These are phyloP conservation scores for Phasianus colchicus DNA, from an alignment of 2,113 vertebrate genomes.

Conservation along the genomic window DNA sequence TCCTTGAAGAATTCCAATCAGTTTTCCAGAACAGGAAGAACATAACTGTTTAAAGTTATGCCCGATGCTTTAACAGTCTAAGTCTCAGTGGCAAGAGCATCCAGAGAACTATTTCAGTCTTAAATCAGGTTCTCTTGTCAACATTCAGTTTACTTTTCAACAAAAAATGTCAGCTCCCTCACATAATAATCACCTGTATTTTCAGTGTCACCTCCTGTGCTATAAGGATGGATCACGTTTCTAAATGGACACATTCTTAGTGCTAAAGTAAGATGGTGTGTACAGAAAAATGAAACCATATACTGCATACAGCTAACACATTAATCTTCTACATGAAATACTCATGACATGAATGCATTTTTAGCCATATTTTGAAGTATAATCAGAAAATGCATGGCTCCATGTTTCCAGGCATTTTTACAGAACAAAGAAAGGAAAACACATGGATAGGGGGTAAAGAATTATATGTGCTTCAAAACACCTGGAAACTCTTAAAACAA, in stretches of 20 bases:
- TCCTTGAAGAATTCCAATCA: neutral
- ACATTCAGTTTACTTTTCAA: neutral
- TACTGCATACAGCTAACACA: neutral
- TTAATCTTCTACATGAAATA: neutral
- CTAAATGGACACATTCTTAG: neutral
- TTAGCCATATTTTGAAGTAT: neutral
- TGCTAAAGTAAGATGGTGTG: neutral
- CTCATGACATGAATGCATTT: neutral
- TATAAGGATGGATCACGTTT: neutral
- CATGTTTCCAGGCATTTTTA: neutral
- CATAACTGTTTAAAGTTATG: neutral
- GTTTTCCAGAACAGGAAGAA: neutral
- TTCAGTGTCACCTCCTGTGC: neutral
- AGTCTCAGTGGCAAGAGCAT: neutral
- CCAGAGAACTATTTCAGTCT: neutral
- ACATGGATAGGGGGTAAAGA: neutral
- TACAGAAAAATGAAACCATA: neutral
- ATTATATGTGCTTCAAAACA: neutral
- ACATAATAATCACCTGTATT: neutral
- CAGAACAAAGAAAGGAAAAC: neutral
- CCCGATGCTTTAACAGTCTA: neutral
- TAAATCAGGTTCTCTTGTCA: neutral
- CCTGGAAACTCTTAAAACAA: neutral
- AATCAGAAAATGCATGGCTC: neutral
- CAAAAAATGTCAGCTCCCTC: neutral